Conservation (phyloP, 2,888 invertebrate genomes). For the Dascillus cervinus region DNA sequence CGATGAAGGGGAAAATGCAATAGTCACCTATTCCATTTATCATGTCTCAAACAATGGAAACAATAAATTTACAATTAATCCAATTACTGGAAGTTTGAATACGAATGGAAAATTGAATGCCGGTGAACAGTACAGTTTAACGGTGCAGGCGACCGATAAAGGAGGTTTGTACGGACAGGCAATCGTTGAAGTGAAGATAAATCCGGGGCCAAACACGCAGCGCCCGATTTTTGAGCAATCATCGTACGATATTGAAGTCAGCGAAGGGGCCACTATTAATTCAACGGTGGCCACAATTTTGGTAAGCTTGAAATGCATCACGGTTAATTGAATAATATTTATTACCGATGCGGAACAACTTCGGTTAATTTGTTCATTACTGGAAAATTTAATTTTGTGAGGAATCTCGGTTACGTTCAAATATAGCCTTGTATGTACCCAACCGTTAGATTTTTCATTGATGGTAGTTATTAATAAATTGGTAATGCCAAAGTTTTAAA, state of each 20-base stretch:
- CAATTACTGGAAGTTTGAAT: conserved; percentile 64
- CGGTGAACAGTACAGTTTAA: conserved; percentile 84
- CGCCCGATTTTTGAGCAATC: conserved; percentile 75
- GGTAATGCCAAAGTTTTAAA: no score
- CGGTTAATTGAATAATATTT: no score
- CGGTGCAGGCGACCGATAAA: conserved; percentile 73
- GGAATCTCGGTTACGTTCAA: no score
- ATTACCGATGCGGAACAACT: no score
- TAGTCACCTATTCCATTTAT: conserved; percentile 74
- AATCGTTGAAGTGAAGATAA: conserved; percentile 77
- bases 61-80: conserved; percentile 78
- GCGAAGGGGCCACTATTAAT: conserved; percentile 83
- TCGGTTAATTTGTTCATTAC: no score
- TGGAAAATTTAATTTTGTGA: no score
- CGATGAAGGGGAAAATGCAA: conserved; percentile 79
- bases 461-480: no score
- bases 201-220: conserved; percentile 73
- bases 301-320: conserved; percentile 45
- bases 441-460: no score
- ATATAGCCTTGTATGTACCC: no score
- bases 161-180: conserved; percentile 76
- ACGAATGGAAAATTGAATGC: conserved; percentile 74
- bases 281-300: conserved; percentile 74
- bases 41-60: conserved; percentile 87
- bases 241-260: conserved; percentile 81